Evolutionary conservation across 2,888 invertebrate genomes (phyloP), one percentile per base, ranked within the genome.

Genomic region (Eremobia ochroleuca): DNA sequence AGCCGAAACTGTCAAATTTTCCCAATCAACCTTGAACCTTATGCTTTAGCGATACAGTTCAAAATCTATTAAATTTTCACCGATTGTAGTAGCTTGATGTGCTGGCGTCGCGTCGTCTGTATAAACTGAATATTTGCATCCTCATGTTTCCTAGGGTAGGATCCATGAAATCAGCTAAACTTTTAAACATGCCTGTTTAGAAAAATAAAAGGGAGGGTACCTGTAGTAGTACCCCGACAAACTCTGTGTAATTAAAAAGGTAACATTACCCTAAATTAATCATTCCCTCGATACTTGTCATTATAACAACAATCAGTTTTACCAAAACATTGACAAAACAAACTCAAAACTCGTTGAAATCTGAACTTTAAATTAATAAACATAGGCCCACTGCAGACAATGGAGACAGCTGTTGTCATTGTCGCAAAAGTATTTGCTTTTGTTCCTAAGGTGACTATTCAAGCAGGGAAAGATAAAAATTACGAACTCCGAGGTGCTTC

Each of bases 401-500:
- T 87, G 81, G 85, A 77, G 87, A 91, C 91, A 92, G 89, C 91
- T 92, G 92, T 91, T 91, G 90, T 90, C 91, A 92, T 89, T 92
- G 92, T 93, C 90, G 87, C 83, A 90, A 92, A 92, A 92, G 91
- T 92, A 92, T 92, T 93, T 91, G 93, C 93, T 93, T 95, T 95
- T 94, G 94, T 95, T 93, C 92, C 89, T 89, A 91, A 90, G 90
- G 91, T 91, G 91, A 91, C 92, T 93, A 94, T 93, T 94, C 91
- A 92, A 92, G 92, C 92, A 92, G 91, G 89, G 93, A 93, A 94
- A 95, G 95, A 96, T 96, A 96, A 96, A 96, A 96, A 96, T 95
- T 95, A 95, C 94, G 92, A 93, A 94, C 92, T 94, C 92, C 81
- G 92, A 94, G 95, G 94, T 94, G 92, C 91, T 92, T 91, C 90